These are phyloP conservation scores for Ellobius talpinus DNA, from an alignment of 2,113 vertebrate species.

Conservation along the genomic window DNA sequence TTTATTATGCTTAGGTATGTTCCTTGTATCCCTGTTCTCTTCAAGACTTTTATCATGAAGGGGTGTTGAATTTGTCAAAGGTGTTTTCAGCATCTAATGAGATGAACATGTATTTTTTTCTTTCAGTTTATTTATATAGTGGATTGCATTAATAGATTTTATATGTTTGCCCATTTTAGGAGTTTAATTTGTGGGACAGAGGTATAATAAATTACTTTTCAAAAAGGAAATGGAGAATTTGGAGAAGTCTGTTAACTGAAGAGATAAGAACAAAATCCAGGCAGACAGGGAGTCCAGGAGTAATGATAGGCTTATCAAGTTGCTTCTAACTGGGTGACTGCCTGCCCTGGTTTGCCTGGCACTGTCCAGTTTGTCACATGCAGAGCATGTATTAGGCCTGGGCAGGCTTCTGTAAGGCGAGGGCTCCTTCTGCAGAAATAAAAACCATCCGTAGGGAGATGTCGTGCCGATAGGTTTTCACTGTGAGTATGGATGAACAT, in stretches of 20 bases:
- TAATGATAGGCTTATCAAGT: background rate
- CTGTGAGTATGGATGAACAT: background rate
- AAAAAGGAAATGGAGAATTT: conserved; percentile 10
- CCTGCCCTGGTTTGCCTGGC: background rate
- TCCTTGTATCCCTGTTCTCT: no score
- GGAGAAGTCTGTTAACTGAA: background rate
- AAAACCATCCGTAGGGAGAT: background rate
- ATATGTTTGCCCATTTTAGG: background rate
- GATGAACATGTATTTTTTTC: no score
- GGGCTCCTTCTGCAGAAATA: background rate
- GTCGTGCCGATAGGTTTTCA: background rate
- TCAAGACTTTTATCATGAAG: no score
- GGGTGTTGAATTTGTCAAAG: no score
- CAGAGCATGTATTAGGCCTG: background rate
- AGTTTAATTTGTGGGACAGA: background rate
- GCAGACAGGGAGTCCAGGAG: background rate
- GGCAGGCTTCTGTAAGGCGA: background rate
- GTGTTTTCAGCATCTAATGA: no score
- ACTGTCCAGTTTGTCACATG: background rate
- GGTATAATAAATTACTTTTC: background rate
- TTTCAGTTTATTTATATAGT: no score
- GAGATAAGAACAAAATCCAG: background rate
- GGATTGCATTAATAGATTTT: no score
- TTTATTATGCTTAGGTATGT: no score
- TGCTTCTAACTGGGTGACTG: background rate